These are phyloP conservation scores for Troides aeacus DNA, from an alignment of 2,888 invertebrate genomes.

Conservation along the genomic window DNA sequence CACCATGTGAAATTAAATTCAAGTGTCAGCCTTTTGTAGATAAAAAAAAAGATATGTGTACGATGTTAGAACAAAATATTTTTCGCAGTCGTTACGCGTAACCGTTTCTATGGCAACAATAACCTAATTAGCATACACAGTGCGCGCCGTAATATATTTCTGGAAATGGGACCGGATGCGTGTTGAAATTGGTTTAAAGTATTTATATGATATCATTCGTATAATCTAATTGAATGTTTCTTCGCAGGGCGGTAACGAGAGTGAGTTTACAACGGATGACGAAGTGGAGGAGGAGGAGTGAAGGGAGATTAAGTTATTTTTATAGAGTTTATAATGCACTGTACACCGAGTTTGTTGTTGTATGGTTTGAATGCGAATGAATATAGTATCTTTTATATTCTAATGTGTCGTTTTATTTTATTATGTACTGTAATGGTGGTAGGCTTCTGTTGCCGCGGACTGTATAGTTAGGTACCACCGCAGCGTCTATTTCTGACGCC, in stretches of 20 bases:
- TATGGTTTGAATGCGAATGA: conserved; percentile 65
- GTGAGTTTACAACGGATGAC: conserved; percentile 84
- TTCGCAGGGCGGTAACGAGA: conserved; percentile 79
- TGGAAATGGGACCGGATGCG: conserved; percentile 24
- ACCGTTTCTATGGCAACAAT: conserved; percentile 17
- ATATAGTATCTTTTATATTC: conserved; percentile 74
- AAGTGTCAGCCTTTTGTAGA: not conserved
- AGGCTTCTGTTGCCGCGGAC: too few relatives aligned
- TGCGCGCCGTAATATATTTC: conserved; percentile 11
- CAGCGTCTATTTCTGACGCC: too few relatives aligned
- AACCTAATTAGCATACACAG: conserved; percentile 14
- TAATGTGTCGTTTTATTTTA: conserved; percentile 39
- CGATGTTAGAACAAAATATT: not conserved
- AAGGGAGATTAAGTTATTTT: conserved; percentile 72
- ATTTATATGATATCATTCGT: conserved; percentile 15
- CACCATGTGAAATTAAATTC: not conserved
- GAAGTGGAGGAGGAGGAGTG: conserved; percentile 82
- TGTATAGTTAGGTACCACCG: too few relatives aligned
- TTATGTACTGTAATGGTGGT: not conserved
- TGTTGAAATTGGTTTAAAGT: conserved; percentile 22
- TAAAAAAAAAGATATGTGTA: not conserved
- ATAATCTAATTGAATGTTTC: conserved; percentile 18
- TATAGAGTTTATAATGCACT: conserved; percentile 74
- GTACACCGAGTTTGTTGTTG: conserved; percentile 59
- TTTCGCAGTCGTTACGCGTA: not conserved